These are phyloP conservation scores for Criorhina ranunculi DNA, from an alignment of 2,888 invertebrate species.

Conservation along the genomic window DNA sequence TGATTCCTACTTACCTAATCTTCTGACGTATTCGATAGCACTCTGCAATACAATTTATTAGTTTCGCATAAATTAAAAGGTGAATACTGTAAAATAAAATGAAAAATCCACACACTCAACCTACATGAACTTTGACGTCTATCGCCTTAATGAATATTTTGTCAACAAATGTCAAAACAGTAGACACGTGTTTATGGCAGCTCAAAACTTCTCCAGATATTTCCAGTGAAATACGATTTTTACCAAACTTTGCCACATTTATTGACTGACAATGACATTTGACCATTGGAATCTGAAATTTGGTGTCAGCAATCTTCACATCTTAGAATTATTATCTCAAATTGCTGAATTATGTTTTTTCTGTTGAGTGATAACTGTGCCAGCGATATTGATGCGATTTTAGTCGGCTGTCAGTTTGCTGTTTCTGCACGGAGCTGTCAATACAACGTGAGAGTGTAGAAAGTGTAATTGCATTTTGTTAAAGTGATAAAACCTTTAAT, in stretches of 20 bases:
- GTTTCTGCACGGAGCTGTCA: too few species aligned
- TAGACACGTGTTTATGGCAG: neutral
- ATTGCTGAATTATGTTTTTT: neutral
- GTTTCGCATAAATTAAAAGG: neutral
- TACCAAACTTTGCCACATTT: constrained; percentile 10
- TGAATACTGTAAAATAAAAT: neutral
- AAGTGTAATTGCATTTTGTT: neutral
- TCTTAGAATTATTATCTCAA: neutral
- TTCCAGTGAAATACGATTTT: neutral
- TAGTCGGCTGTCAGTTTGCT: constrained; percentile 21
- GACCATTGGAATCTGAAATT: constrained; percentile 19
- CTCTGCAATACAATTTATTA: neutral
- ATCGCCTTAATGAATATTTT: neutral
- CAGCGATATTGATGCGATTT: constrained; percentile 12
- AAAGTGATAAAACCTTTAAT: neutral
- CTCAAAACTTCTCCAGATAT: constrained; percentile 13
- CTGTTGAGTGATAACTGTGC: constrained; percentile 13
- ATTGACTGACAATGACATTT: constrained; percentile 39
- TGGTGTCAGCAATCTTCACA: neutral
- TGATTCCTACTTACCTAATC: too few species aligned
- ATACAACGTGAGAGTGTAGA: neutral
- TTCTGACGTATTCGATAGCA: too few species aligned
- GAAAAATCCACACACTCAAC: neutral
- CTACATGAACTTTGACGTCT: neutral
- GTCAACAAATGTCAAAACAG: neutral